Conservation (phyloP, 2,797 vertebrate genomes). For the Miichthys miiuy region DNA sequence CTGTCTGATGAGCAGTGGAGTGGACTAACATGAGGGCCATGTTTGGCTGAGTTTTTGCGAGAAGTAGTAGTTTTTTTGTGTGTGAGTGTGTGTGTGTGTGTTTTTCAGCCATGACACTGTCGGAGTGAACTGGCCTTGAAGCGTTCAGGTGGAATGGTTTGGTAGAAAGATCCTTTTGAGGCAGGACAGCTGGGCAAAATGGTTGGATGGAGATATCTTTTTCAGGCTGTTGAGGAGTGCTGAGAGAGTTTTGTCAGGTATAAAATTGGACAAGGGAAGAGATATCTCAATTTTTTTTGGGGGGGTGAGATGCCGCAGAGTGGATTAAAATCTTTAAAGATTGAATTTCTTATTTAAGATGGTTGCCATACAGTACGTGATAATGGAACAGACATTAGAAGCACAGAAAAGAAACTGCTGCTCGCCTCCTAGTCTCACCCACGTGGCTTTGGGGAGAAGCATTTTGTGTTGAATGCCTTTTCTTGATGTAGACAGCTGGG, state of each 20-base stretch:
- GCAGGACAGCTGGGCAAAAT: conserved; percentile 35
- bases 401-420: conserved; percentile 1
- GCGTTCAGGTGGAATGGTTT: conserved; percentile 64
- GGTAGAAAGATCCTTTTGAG: conserved; percentile 52
- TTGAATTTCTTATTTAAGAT: conserved; percentile 5
- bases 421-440: conserved; percentile 15
- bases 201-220: conserved; percentile 53
- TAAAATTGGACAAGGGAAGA: conserved; percentile 25
- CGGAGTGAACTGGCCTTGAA: conserved; percentile 32
- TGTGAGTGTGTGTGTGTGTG: not conserved
- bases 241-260: conserved; percentile 50
- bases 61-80: conserved; percentile 10
- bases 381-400: conserved; percentile 32
- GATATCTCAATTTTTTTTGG: conserved; percentile 44
- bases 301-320: not conserved
- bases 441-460: conserved; percentile 3
- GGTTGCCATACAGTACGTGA: not conserved
- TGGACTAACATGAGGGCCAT: conserved; percentile 5
- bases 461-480: conserved; percentile 17
- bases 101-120: conserved; percentile 29
- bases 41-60: conserved; percentile 16
- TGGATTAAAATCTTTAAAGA: conserved; percentile 27
- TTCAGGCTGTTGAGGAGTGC: conserved; percentile 11
- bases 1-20: conserved; percentile 27
- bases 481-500: conserved; percentile 25